These are phyloP conservation scores for Phyllotis vaccarum DNA, from an alignment of 2,797 vertebrate species.

Conservation along the genomic window DNA sequence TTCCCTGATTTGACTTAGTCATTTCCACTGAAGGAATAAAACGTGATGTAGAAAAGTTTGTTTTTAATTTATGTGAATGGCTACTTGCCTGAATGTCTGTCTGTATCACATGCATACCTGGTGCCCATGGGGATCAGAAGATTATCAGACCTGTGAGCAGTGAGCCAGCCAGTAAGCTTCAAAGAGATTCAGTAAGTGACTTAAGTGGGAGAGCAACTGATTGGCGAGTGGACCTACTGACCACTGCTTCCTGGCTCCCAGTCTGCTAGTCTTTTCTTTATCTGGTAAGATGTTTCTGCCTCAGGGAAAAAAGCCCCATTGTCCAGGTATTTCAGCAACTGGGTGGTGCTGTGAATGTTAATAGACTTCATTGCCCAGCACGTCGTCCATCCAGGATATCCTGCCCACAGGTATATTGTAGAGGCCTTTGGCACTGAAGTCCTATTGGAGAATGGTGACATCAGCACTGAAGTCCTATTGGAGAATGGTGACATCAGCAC, in stretches of 20 bases:
- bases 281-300: constrained; percentile 94
- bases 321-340: constrained; percentile 94
- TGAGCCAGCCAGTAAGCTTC: background rate
- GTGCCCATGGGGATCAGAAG: background rate
- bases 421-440: constrained; percentile 92
- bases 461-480: constrained; percentile 90
- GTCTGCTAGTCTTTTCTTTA: background rate
- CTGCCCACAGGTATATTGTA: constrained; percentile 92
- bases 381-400: constrained; percentile 92
- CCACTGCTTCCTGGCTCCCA: background rate
- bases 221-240: background rate
- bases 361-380: constrained; percentile 95
- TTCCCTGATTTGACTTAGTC: background rate
- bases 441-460: too few relatives aligned
- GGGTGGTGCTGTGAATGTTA: constrained; percentile 95
- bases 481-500: too few relatives aligned
- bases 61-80: background rate
- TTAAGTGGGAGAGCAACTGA: rapidly evolving
- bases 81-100: background rate
- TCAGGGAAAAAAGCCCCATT: constrained; percentile 97
- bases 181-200: background rate
- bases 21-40: constrained; percentile 32
- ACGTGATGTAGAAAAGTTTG: background rate
- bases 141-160: background rate
- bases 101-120: background rate